Evolutionary conservation across 37 sponge, comb jelly and placozoan species (phyloP).

Genomic region (Halisarca cf. caerulea): DNA sequence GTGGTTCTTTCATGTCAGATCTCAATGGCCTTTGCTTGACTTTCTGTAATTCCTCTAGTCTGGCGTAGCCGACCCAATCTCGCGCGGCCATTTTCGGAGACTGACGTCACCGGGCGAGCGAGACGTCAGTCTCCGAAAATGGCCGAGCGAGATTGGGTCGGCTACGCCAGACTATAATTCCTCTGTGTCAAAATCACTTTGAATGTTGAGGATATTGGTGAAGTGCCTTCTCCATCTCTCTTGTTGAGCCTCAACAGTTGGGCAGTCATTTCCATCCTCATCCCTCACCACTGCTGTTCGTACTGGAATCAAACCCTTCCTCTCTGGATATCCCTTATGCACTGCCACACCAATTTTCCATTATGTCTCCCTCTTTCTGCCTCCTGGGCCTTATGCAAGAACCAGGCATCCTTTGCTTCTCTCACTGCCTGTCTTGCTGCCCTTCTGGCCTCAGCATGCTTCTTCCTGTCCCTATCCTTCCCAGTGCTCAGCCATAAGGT

Average conservation of each 20-base stretch:
- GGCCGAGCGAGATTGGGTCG: no score
- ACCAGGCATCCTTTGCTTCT: slow-evolving; percentile 24
- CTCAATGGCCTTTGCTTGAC: neutral
- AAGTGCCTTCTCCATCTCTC: slow-evolving; percentile 17
- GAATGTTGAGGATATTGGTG: neutral
- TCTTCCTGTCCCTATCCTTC: neutral
- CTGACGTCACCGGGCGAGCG: no score
- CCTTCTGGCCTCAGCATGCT: neutral
- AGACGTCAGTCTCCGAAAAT: no score
- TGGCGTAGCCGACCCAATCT: no score
- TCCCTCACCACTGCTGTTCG: neutral
- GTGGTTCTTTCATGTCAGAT: slow-evolving; percentile 7
- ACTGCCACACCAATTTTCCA: slow-evolving; percentile 6
- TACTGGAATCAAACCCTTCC: slow-evolving; percentile 11
- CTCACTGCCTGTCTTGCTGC: slow-evolving; percentile 27
- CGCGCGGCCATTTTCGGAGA: no score
- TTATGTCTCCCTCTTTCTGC: neutral
- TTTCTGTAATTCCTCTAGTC: no score
- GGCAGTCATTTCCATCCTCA: slow-evolving; percentile 1
- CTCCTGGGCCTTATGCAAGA: slow-evolving; percentile 8
- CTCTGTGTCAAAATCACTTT: slow-evolving; percentile 12
- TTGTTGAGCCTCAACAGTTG: neutral
- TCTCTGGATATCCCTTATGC: slow-evolving; percentile 22
- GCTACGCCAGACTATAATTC: no score
- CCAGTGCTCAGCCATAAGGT: slow-evolving; percentile 4